Percentiles rank a stretch among this genome's conserved stretches.
Evolutionary conservation across 1,140 invertebrate species (phyloP).

Genomic region (Holotrichia oblita): DNA sequence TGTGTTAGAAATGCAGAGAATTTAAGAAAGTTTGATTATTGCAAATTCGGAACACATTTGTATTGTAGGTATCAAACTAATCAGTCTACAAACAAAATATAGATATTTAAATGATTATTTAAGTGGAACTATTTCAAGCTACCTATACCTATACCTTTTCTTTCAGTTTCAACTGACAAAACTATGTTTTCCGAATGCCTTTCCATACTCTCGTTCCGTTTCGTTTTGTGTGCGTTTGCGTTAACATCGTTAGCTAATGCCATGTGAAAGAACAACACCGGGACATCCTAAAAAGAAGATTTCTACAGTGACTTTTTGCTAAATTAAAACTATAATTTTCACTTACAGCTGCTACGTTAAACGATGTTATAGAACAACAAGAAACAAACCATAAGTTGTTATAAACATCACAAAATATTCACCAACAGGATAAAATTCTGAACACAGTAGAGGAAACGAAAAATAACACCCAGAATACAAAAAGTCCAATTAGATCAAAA

Average conservation of each 20-base stretch:
- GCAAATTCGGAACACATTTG: no score
- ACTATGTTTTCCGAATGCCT: constrained; percentile 25
- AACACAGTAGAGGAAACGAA: background rate
- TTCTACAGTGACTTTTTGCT: background rate
- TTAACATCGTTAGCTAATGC: constrained; percentile 26
- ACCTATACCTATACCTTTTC: constrained; percentile 27
- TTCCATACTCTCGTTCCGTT: background rate
- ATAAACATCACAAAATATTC: background rate
- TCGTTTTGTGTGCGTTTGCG: background rate
- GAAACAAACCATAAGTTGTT: background rate
- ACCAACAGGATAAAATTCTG: background rate
- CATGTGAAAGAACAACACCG: background rate
- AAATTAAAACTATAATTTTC: constrained; percentile 10
- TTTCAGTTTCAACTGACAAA: constrained; percentile 39
- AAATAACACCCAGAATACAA: background rate
- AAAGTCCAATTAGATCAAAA: constrained; percentile 1
- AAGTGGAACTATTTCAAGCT: no score
- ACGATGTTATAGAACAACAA: background rate
- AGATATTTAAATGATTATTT: no score
- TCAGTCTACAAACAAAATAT: no score
- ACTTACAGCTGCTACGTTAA: background rate
- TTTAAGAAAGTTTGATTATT: no score
- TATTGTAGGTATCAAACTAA: no score
- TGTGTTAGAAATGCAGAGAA: no score
- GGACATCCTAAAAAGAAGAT: background rate